Evolutionary conservation across 2,888 invertebrate genomes (phyloP).

Genomic region (Marasmarcha lunaedactyla): DNA sequence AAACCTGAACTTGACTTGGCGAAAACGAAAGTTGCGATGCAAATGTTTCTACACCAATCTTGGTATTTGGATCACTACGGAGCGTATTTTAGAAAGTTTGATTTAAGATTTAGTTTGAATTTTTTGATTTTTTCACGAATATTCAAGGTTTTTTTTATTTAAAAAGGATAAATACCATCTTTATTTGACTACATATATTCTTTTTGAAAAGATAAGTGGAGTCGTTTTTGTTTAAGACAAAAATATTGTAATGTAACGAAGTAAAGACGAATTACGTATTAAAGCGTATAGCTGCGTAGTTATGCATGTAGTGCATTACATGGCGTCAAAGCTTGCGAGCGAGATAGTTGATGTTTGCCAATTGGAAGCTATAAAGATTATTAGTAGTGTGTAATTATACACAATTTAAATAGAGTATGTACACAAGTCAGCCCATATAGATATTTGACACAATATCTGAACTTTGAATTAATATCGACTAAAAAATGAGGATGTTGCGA

Average conservation of each 20-base stretch:
- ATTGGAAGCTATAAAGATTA: background rate
- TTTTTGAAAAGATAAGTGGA: too few species aligned
- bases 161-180: too few species aligned
- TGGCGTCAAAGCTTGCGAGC: slow-evolving; percentile 31
- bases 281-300: background rate
- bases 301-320: background rate
- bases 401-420: too few species aligned
- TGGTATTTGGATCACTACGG: slow-evolving; percentile 25
- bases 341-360: slow-evolving; percentile 32
- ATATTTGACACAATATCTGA: too few species aligned
- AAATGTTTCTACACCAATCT: slow-evolving; percentile 64
- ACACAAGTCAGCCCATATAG: too few species aligned
- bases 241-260: background rate
- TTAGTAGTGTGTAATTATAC: background rate
- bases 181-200: too few species aligned
- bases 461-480: too few species aligned
- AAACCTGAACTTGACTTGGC: slow-evolving; percentile 68
- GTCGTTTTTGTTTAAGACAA: too few species aligned
- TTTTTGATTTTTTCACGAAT: too few species aligned
- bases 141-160: too few species aligned
- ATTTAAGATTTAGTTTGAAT: background rate
- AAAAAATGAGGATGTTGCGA: too few species aligned
- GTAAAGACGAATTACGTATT: background rate
- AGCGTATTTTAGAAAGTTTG: background rate
- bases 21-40: slow-evolving; percentile 65